Evolutionary conservation across 2,113 vertebrate species (phyloP), one percentile per base, ranked within the genome.

Genomic region (Stigmatopora argus): DNA sequence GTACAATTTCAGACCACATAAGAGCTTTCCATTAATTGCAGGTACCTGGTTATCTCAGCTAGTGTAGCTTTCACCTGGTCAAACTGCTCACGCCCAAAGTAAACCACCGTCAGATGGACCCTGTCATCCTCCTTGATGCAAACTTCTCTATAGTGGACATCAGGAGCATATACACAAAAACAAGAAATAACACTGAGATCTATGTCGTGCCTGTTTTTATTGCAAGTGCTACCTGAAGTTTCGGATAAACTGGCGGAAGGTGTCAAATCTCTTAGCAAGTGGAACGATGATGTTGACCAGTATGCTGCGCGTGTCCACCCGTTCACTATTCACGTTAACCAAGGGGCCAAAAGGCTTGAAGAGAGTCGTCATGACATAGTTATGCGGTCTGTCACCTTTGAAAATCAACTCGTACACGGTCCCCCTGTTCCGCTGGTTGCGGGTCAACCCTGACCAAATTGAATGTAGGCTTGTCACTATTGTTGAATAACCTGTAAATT

Each of bases 301-400:
- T 0, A 89, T 89, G 76, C 83, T 81, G 70, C 86, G 89, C 34
- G 90, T 89, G 86, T 93, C 89, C 65, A 98, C 76, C 1, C 83
- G 87, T 77, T 96, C 94, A 46, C 91, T 93, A 85, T 90, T 95
- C 47, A 98, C 92, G 82, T 92, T 94, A 89, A 97, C 86, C 78
- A 97, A 75, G 0, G 96, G 95, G 5, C 93, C 94, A 3, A 98
- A 98, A 0, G 96, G 95, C 38, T 94, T 91, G 83, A 98, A 98
- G 64, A 98, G 89, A 60, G 93, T 83, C 8, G 96, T 87, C 62
- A 91, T 91, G 31, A 90, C 93, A 87, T 97, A 96, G 77, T 93
- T 90, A 53, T 87, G 85, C 1, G 83, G 83, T 4, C 71, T 35
- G 34, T 92, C 88, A 9, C 94, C 95, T 90, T 90, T 93, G 81